phyloP scores from a whole-genome alignment of 2,888 invertebrate genomes.

The Drosophila nigricruria region DNA sequence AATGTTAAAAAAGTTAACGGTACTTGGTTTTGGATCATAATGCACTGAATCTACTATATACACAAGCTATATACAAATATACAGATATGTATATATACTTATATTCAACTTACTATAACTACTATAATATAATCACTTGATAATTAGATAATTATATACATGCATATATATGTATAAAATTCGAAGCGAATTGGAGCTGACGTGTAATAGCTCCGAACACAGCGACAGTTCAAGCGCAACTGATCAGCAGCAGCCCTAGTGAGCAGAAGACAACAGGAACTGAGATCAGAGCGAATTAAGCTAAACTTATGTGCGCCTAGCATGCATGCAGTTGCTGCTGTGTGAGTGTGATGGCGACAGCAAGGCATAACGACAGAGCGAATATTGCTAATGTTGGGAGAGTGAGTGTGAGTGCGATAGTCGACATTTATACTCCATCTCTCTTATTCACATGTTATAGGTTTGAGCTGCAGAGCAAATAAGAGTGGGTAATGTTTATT shows the following conservation, averaged over 20 bases:
- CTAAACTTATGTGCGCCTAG: not conserved
- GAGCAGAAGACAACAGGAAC: not conserved
- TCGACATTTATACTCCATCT: too few relatives aligned
- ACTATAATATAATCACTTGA: not conserved
- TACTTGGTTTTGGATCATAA: not conserved
- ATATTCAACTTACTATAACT: not conserved
- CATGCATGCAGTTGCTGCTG: not conserved
- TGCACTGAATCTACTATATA: not conserved
- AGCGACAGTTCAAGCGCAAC: not conserved
- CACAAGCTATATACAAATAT: not conserved
- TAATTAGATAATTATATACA: not conserved
- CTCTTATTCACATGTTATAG: too few relatives aligned
- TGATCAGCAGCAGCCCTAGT: not conserved
- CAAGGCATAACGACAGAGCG: not conserved
- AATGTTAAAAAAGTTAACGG: not conserved
- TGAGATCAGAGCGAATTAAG: not conserved
- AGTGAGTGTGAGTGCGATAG: not conserved
- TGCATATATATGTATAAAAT: not conserved
- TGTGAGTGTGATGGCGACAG: not conserved
- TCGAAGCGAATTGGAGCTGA: fast-evolving
- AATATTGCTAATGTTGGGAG: too few relatives aligned
- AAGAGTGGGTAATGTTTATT: too few relatives aligned
- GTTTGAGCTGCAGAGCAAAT: not conserved
- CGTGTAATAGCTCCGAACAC: not conserved
- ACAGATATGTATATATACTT: not conserved